Conservation (phyloP, 1,140 invertebrate genomes). For the Pseudomyrmex concolor region DNA sequence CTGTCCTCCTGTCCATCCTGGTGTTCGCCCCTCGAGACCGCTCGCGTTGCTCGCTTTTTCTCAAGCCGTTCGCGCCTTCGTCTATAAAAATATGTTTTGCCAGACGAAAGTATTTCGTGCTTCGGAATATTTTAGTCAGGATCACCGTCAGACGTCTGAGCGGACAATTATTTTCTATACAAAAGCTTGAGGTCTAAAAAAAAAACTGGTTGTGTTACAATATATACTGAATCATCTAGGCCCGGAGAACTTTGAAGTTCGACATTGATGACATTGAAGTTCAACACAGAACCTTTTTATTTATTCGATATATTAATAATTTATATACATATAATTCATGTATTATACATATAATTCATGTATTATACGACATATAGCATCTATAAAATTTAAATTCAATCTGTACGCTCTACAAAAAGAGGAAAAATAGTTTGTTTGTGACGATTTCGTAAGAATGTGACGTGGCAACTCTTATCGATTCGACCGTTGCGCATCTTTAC, state of each 20-base stretch:
- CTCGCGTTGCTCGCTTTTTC: conserved; percentile 50
- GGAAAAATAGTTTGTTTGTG: neutral
- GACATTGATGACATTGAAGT: no score
- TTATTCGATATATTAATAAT: neutral
- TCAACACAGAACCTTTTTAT: neutral
- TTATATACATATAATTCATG: neutral
- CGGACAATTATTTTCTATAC: neutral
- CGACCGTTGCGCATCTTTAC: neutral
- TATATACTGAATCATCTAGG: neutral
- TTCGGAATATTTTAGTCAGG: neutral
- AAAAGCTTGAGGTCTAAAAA: neutral
- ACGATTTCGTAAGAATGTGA: no score
- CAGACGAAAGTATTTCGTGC: conserved; percentile 32
- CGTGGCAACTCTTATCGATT: neutral
- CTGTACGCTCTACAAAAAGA: no score
- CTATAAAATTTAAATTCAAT: no score
- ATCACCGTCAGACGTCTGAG: neutral
- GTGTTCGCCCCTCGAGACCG: conserved; percentile 14
- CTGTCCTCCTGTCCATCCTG: conserved; percentile 18
- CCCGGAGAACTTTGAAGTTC: neutral
- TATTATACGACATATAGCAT: no score
- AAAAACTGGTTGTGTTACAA: no score
- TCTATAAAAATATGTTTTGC: conserved; percentile 58
- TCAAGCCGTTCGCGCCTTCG: conserved; percentile 38
- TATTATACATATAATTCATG: neutral